Base-by-base conservation (phyloP, 2,113 vertebrate species). In the Macroglossus sobrinus region DNA sequence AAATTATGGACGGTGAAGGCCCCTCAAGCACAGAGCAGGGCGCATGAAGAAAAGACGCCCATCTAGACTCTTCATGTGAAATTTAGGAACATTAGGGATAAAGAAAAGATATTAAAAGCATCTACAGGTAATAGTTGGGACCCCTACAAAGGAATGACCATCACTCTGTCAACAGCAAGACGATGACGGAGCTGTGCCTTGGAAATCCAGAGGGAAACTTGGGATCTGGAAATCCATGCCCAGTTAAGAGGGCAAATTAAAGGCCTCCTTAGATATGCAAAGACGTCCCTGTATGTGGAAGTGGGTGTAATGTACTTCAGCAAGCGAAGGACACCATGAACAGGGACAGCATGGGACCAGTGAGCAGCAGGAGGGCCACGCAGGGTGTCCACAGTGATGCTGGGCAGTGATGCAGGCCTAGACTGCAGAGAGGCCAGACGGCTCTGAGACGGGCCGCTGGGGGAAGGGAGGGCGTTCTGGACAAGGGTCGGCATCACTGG, bases 321-420 rank as follows among this genome's bases (percentile, higher is more conserved):
- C 40, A 14, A 24, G 66, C 0, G 40, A 13, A 26, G 38, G 38
- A 47, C 53, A 4, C 18, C 22, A 24, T 14, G 68, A 19, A 2
- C 13, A 13, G 33, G 30, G 57, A 28, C 30, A 7, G 47, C 24
- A 0, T 1, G 33, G 38, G 55, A 3, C 21, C 57, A 6, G 43
- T 2, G 79, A 28, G 81, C 1, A 4, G n/a, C 63, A 14, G 11
- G n/a, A 13, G 40, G 55, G 40, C n/a, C 5, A 0, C 5, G 53
- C 57, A 26, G 35, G 16, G 18, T 22, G 38, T 16, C 45, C 50
- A 1, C 30, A 18, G 64, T 2, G 66, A 45, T 0, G 0, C 50
- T 16, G 38, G 66, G 45, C 45, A 53, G n/a, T n/a, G n/a, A n/a
- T n/a, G n/a, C 55, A n/a, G 75, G 71, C 28, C n/a, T 30, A 12